Base-by-base conservation (phyloP, 2,888 invertebrate genomes). In the Dryobotodes eremita region DNA sequence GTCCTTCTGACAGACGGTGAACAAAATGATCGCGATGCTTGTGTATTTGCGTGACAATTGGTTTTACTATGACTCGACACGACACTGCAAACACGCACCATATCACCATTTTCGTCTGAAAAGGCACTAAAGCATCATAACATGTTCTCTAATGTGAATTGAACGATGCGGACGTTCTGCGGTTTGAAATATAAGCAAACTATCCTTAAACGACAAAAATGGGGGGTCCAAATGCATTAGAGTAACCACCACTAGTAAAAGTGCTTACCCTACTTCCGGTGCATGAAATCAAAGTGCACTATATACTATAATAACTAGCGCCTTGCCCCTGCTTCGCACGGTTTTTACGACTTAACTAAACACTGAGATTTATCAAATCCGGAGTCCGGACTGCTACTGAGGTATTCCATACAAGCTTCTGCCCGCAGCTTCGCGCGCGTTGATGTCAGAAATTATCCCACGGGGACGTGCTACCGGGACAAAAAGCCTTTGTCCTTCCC, bases 101-200 rank as follows among this genome's bases (percentile, higher is more conserved):
- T 55, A 10, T 36, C 17, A 8, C 3, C 1, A 64, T 36, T 36
- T n/a, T 20, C n/a, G 20, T 36, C 62, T 64, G 46, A 26, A 64
- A 55, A 55, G 11, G 15, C 46, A 79, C 55, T n/a, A 15, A 20
- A 62, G 2, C 31, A 23, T 78, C 26, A 36, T n/a, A 55, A 26
- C 11, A 55, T 23, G 11, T n/a, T 46, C n/a, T 31, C n/a, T 79
- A 77, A 77, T 79, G 64, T 17, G 36, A 77, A 64, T 55, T 36
- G 36, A 79, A 77, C 48, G 79, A 79, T 53, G 78, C n/a, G 46
- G n/a, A 46, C 55, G 2, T 36, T 31, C 2, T 48, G 31, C n/a
- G 15, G 31, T 53, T 55, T 46, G 17, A 3, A 36, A 68, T 69
- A 31, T 46, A 17, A 48, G 36, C 13, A 55, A 55, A 78, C 50